A percentile compares a stretch with the other conserved stretches of the same genome.
phyloP scores from a whole-genome alignment of 2,113 vertebrate species.

The Caretta caretta region DNA sequence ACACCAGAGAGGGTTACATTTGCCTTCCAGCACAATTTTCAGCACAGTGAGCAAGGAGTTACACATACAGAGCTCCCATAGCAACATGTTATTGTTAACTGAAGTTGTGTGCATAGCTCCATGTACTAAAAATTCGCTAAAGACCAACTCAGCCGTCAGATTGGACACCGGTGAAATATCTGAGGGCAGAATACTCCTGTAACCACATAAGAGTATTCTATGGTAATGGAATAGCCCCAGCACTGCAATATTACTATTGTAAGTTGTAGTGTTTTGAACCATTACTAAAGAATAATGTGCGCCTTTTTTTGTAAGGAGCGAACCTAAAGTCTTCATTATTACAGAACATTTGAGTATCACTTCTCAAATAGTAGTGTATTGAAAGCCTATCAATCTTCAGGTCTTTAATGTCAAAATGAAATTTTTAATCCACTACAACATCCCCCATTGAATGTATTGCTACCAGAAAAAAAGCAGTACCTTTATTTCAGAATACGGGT shows the following conservation, averaged over 20 bases:
- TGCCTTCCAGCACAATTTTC: conserved; percentile 56
- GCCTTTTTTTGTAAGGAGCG: neutral
- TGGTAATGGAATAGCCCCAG: neutral
- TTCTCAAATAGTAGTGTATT: neutral
- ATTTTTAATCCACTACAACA: neutral
- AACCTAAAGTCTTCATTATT: neutral
- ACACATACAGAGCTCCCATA: conserved; percentile 21
- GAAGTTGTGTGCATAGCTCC: conserved; percentile 49
- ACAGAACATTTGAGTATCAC: neutral
- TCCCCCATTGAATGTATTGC: neutral
- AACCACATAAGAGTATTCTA: neutral
- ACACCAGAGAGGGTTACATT: conserved; percentile 47
- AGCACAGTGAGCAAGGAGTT: conserved; percentile 38
- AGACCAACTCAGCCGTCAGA: conserved; percentile 65
- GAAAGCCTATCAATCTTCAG: neutral
- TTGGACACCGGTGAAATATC: neutral
- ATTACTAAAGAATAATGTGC: rapidly evolving
- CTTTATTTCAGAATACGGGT: neutral
- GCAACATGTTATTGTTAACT: conserved; percentile 68
- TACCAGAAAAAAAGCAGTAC: neutral
- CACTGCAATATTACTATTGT: neutral
- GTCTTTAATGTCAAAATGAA: neutral
- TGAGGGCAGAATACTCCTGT: conserved; percentile 36
- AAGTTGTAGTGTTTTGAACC: neutral
- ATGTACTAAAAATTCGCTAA: conserved; percentile 56